phyloP scores from a whole-genome alignment of 2,113 vertebrate species.

The Noturus placidus region DNA sequence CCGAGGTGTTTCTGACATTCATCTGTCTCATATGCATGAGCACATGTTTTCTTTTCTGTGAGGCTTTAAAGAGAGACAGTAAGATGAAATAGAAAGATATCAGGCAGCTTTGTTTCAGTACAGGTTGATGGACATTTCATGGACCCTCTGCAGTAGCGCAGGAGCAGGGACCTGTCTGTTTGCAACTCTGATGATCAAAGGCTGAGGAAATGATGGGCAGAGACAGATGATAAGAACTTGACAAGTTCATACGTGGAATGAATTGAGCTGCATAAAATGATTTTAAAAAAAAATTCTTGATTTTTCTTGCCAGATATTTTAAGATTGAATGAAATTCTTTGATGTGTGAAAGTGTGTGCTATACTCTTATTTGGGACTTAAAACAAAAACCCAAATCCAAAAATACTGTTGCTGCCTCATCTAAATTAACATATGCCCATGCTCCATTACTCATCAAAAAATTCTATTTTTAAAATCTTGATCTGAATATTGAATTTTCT shows the following conservation, averaged over 20 bases:
- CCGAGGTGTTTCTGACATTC: neutral
- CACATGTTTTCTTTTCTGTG: neutral
- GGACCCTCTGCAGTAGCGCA: conserved; percentile 37
- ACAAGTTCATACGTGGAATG: neutral
- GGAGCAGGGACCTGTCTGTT: conserved; percentile 20
- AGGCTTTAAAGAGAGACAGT: neutral
- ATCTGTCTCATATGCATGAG: neutral
- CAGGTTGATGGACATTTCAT: neutral
- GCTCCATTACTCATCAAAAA: neutral
- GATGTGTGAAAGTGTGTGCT: conserved; percentile 26
- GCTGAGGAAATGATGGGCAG: conserved; percentile 7
- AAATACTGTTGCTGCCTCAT: conserved; percentile 7
- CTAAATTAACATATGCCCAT: neutral
- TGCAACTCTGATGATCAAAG: neutral
- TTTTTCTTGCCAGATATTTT: neutral
- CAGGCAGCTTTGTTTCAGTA: conserved; percentile 1
- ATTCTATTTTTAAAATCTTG: neutral
- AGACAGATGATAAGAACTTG: neutral
- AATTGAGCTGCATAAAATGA: neutral
- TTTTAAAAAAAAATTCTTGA: neutral
- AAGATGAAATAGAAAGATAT: neutral
- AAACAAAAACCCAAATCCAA: neutral
- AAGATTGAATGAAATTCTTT: conserved; percentile 29
- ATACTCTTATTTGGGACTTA: neutral
- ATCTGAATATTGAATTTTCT: neutral